These are phyloP conservation scores for Aporophyla lueneburgensis DNA, from an alignment of 2,888 invertebrate species.

Conservation along the genomic window DNA sequence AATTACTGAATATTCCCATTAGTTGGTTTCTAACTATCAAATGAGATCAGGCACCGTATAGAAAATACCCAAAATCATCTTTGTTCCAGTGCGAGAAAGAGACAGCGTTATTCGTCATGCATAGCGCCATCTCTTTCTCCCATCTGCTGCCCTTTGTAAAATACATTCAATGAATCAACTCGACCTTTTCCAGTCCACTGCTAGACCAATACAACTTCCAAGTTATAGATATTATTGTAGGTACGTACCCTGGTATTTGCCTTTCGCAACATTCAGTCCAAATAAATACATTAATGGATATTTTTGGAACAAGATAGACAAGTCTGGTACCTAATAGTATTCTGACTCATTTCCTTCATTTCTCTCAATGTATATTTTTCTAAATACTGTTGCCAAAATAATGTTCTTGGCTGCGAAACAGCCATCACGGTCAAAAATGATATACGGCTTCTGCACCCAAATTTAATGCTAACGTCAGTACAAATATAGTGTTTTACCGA, in stretches of 20 bases:
- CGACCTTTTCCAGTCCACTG: background rate
- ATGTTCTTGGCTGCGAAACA: constrained; percentile 58
- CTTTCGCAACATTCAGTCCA: background rate
- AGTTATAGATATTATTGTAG: background rate
- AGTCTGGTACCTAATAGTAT: constrained; percentile 20
- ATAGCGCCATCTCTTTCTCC: constrained; percentile 5
- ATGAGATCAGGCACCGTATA: background rate
- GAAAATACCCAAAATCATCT: background rate
- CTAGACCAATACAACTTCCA: background rate
- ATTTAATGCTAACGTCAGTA: constrained; percentile 22
- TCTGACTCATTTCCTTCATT: constrained; percentile 47
- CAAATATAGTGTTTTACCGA: constrained; percentile 46
- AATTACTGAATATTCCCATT: background rate
- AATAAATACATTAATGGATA: constrained; percentile 7
- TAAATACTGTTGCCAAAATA: constrained; percentile 55
- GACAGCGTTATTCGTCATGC: background rate
- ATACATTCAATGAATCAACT: background rate
- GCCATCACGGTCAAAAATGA: constrained; percentile 54
- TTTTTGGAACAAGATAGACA: constrained; percentile 15
- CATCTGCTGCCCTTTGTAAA: constrained; percentile 1
- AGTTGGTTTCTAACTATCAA: background rate
- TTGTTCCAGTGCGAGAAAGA: background rate
- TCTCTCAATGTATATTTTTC: constrained; percentile 33
- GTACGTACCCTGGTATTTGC: background rate
- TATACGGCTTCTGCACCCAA: constrained; percentile 38